phyloP scores from a whole-genome alignment of 2,113 vertebrate genomes.

The Onychostoma macrolepis region DNA sequence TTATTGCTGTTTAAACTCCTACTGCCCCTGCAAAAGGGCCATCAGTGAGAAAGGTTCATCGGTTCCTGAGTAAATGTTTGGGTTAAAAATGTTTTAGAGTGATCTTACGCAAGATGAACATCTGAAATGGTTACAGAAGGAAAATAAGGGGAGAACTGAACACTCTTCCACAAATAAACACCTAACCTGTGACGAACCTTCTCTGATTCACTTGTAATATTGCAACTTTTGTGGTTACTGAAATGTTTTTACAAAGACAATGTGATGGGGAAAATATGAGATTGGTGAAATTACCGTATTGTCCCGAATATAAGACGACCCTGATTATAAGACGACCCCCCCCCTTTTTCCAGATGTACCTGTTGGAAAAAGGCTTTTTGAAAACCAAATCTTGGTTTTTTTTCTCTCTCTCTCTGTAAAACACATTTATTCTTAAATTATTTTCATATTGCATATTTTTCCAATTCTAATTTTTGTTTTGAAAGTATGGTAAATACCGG shows the following conservation, averaged over 20 bases:
- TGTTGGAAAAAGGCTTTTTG: no score
- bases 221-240: not conserved
- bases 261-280: not conserved
- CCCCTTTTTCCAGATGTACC: no score
- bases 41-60: conserved; percentile 22
- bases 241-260: not conserved
- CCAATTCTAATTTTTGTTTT: no score
- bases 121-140: not conserved
- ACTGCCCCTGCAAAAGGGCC: conserved; percentile 59
- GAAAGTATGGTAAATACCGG: no score
- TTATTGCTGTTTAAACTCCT: conserved; percentile 63
- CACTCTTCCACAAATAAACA: not conserved
- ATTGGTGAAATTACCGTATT: no score
- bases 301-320: no score
- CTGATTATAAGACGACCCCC: no score
- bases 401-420: no score
- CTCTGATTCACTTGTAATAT: not conserved
- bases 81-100: conserved; percentile 28
- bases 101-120: not conserved
- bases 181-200: not conserved
- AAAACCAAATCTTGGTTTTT: no score
- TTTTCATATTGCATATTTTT: no score
- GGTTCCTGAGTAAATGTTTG: conserved; percentile 25
- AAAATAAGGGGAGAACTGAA: not conserved
- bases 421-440: no score